These are phyloP conservation scores for Actinemys pallida DNA, from an alignment of 2,113 vertebrate species.

Conservation along the genomic window DNA sequence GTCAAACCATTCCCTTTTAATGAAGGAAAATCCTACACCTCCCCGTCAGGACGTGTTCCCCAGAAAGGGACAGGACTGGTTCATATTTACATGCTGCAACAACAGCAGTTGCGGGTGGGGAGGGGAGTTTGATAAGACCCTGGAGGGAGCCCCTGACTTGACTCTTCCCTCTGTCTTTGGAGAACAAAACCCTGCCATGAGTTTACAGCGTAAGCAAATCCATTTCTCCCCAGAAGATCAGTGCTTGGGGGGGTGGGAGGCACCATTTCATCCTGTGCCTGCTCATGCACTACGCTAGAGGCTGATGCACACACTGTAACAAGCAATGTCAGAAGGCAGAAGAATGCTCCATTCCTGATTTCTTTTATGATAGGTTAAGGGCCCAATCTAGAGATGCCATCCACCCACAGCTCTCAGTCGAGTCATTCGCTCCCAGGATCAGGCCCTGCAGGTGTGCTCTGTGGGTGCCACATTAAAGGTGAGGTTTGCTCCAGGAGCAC, in stretches of 20 bases:
- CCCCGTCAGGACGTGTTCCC: background rate
- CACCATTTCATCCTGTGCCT: background rate
- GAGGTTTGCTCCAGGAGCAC: background rate
- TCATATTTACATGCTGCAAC: background rate
- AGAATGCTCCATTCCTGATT: background rate
- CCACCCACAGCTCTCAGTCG: background rate
- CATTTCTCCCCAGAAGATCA: background rate
- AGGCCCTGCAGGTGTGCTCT: background rate
- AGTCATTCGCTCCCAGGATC: background rate
- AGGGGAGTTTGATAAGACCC: background rate
- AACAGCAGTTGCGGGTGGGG: background rate
- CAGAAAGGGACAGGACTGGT: accelerated
- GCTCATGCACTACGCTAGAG: background rate
- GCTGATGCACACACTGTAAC: background rate
- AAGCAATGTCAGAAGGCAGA: background rate
- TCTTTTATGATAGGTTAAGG: background rate
- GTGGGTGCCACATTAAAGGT: background rate
- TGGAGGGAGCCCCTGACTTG: background rate
- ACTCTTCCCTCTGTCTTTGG: background rate
- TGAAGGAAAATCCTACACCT: accelerated
- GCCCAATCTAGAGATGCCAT: background rate
- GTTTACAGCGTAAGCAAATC: background rate
- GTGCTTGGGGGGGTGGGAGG: background rate
- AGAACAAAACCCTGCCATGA: background rate
- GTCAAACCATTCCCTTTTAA: background rate